Conservation (phyloP, 2,113 vertebrate genomes). For the Clarias batrachus region DNA sequence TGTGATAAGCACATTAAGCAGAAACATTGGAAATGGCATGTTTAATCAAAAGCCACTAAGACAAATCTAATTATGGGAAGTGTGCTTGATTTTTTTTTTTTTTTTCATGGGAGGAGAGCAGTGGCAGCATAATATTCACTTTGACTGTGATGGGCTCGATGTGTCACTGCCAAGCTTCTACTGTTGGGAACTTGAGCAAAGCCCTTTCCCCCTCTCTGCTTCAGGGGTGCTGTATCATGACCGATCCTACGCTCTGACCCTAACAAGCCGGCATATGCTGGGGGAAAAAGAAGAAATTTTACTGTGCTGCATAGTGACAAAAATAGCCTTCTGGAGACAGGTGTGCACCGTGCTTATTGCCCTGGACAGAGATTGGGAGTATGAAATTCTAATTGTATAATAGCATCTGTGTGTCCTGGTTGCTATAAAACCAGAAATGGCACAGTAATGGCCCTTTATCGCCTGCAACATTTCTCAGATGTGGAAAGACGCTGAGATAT, state of each 20-base stretch:
- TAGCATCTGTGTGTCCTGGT: not conserved
- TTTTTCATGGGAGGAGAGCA: not conserved
- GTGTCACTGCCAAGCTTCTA: too few relatives aligned
- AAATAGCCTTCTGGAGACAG: not conserved
- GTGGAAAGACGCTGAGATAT: not conserved
- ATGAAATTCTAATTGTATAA: not conserved
- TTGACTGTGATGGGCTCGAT: not conserved
- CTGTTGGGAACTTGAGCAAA: too few relatives aligned
- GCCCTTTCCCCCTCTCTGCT: too few relatives aligned
- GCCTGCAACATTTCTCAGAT: not conserved
- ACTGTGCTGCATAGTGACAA: too few relatives aligned
- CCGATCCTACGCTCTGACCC: too few relatives aligned
- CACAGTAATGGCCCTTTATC: not conserved
- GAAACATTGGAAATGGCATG: not conserved
- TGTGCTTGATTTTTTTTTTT: not conserved
- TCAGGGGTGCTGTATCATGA: too few relatives aligned
- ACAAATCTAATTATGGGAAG: not conserved
- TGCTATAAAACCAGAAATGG: not conserved
- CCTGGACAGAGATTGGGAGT: not conserved
- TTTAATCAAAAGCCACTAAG: constrained; percentile 7
- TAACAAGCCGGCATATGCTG: too few relatives aligned
- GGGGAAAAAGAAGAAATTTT: too few relatives aligned
- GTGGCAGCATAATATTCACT: not conserved
- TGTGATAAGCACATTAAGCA: not conserved
- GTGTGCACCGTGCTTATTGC: not conserved